Evolutionary conservation across 2,888 invertebrate genomes (phyloP).

Genomic region (Camponotus fellah): DNA sequence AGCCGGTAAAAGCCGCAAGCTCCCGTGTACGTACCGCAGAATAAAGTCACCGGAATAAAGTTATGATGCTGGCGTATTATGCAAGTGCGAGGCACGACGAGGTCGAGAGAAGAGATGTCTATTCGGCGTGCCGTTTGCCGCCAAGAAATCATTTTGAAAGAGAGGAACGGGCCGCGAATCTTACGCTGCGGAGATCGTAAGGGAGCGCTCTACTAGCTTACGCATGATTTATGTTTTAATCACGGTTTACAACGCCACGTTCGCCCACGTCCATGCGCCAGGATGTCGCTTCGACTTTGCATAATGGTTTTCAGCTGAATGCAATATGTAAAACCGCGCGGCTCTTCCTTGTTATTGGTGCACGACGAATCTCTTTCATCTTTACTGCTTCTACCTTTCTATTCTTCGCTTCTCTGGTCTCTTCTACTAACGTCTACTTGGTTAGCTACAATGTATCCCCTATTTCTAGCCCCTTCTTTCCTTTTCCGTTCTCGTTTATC

Average conservation of each 20-base stretch:
- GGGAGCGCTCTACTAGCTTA: conserved; percentile 69
- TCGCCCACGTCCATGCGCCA: conserved; percentile 68
- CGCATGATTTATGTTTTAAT: conserved; percentile 79
- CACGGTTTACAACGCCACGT: conserved; percentile 71
- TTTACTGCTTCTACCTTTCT: background rate
- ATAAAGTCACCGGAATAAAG: background rate
- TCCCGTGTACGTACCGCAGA: background rate
- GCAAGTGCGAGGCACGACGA: background rate
- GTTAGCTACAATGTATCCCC: background rate
- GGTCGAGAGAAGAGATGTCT: conserved; percentile 7
- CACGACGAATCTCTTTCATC: background rate
- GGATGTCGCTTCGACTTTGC: conserved; percentile 70
- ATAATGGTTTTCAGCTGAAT: conserved; percentile 72
- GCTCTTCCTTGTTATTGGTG: conserved; percentile 64
- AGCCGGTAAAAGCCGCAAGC: background rate
- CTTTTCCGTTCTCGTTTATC: background rate
- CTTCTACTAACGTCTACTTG: background rate
- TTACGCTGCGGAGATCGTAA: conserved; percentile 57
- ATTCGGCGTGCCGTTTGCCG: conserved; percentile 2
- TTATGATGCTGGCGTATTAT: conserved; percentile 17
- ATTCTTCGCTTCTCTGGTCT: background rate
- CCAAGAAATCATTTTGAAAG: conserved; percentile 63
- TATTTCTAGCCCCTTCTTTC: background rate
- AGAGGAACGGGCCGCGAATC: conserved; percentile 56
- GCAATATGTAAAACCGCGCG: conserved; percentile 60